These are phyloP conservation scores for Formica selysi DNA, from an alignment of 1,140 invertebrate species.

Conservation along the genomic window DNA sequence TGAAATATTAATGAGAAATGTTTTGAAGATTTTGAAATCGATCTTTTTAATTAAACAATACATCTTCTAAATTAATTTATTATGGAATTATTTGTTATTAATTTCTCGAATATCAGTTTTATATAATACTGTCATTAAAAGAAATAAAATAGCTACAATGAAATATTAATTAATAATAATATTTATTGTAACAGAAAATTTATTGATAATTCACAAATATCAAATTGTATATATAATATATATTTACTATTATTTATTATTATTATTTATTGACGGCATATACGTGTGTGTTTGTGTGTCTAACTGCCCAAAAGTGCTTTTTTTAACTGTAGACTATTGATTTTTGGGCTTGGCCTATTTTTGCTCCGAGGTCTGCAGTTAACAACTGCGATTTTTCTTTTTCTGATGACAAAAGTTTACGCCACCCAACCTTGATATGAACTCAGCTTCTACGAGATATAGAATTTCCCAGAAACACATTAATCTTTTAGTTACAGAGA, in stretches of 20 bases:
- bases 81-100: not conserved
- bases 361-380: conserved; percentile 29
- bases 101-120: not conserved
- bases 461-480: not conserved
- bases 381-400: conserved; percentile 44
- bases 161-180: no score
- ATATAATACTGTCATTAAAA: not conserved
- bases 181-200: no score
- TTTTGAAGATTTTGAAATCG: not conserved
- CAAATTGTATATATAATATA: no score
- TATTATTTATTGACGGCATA: conserved; percentile 19
- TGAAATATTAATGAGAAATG: not conserved
- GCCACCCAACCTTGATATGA: conserved; percentile 16
- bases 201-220: no score
- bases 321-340: conserved; percentile 22
- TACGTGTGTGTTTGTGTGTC: conserved; percentile 10
- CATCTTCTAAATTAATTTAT: not conserved
- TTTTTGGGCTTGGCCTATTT: conserved; percentile 40
- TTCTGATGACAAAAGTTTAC: conserved; percentile 12
- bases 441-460: not conserved
- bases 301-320: conserved; percentile 14
- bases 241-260: no score
- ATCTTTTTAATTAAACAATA: not conserved
- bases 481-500: not conserved
- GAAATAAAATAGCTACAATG: not conserved